These are phyloP conservation scores for Baccha elongata DNA, from an alignment of 2,888 invertebrate genomes.

Conservation along the genomic window DNA sequence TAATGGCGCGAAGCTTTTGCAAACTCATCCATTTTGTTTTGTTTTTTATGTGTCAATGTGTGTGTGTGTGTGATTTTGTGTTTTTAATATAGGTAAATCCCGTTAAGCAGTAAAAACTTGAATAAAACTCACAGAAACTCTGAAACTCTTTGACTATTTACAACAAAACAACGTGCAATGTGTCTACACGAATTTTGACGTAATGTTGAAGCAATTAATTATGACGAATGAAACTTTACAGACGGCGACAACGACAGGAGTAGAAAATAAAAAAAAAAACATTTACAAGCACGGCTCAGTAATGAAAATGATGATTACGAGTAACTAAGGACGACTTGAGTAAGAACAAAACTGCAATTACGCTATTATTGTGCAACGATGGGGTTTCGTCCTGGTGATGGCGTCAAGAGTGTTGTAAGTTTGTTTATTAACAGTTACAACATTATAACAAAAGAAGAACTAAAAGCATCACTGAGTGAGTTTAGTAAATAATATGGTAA, in stretches of 20 bases:
- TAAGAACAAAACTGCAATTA: conserved; percentile 51
- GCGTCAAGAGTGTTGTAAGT: conserved; percentile 9
- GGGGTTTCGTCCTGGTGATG: conserved; percentile 11
- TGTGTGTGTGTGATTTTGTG: background rate
- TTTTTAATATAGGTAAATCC: background rate
- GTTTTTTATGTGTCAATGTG: too few relatives aligned
- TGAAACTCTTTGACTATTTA: conserved; percentile 21
- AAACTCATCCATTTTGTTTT: background rate
- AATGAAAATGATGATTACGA: background rate
- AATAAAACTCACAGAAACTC: background rate
- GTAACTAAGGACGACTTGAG: conserved; percentile 21
- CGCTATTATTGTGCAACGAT: conserved; percentile 36
- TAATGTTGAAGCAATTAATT: conserved; percentile 62
- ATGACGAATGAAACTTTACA: conserved; percentile 67
- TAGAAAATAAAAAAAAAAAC: too few relatives aligned
- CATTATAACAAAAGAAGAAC: background rate
- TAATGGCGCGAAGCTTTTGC: background rate
- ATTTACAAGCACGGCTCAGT: background rate
- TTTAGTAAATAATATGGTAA: too few relatives aligned
- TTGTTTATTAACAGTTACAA: conserved; percentile 25
- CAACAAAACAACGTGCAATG: conserved; percentile 26
- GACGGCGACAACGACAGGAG: conserved; percentile 37
- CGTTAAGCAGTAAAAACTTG: background rate
- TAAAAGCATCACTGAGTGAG: too few relatives aligned
- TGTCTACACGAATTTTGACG: conserved; percentile 25